phyloP scores from a whole-genome alignment of 64 coral and sea anemone species.

The Exaiptasia diaphana region DNA sequence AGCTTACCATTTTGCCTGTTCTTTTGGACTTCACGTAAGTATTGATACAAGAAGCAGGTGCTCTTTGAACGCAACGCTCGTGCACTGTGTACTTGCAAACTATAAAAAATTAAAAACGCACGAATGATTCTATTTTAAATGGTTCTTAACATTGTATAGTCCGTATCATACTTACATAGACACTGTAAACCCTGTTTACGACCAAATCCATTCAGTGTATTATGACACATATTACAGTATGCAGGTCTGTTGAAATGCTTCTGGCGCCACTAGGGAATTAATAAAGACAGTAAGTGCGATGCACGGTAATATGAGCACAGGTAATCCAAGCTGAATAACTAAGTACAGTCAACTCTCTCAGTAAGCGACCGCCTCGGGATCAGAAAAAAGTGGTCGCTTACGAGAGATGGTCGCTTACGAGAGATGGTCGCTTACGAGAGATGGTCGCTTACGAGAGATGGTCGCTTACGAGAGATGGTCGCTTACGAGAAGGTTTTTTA shows the following conservation, averaged over 20 bases:
- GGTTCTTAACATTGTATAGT: not conserved
- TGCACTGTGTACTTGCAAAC: constrained; percentile 99
- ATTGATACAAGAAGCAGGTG: constrained; percentile 95
- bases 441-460: too few species aligned
- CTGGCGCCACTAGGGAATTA: constrained; percentile 80
- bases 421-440: too few species aligned
- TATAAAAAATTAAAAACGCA: constrained; percentile 13
- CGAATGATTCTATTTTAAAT: not conserved
- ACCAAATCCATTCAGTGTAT: constrained; percentile 79
- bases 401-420: too few species aligned
- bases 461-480: too few species aligned
- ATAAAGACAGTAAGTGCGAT: too few species aligned
- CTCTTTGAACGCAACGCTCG: constrained; percentile 90
- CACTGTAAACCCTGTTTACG: constrained; percentile 96
- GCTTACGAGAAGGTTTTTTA: too few species aligned
- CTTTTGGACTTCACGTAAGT: constrained; percentile 97
- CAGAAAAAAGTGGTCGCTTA: too few species aligned
- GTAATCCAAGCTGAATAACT: too few species aligned
- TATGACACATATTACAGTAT: constrained; percentile 97
- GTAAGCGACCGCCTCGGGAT: too few species aligned
- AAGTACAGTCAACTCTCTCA: too few species aligned
- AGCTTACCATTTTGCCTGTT: constrained; percentile 85
- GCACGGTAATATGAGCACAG: too few species aligned
- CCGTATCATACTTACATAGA: constrained; percentile 71
- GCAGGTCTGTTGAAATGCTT: constrained; percentile 93